Base-by-base conservation (phyloP, 2,888 invertebrate genomes). In the Drosophila falleni region DNA sequence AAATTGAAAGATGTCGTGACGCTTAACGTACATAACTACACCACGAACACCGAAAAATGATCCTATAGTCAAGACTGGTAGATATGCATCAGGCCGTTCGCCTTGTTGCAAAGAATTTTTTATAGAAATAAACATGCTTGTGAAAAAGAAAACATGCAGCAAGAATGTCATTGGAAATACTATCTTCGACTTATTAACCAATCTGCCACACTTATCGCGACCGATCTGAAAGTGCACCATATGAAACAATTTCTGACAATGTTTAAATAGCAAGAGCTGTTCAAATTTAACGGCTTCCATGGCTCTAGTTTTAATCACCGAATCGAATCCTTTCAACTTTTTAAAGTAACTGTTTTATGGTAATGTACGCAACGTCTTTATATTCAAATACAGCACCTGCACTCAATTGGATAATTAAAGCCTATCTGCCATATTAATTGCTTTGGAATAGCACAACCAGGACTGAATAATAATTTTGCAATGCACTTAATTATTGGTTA, bases 261-360 rank as follows among this genome's bases (percentile, higher is more conserved):
- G 39, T 6, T 65, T 50, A 1, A 71, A 56, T 0, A 41, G 6
- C 5, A 82, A 26, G 13, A 84, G 78, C 13, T 81, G 66, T 26
- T 87, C 85, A 19, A 87, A 71, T 15, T 26, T 19, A 13, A 72
- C n/a, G 0, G 55, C 67, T 23, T 75, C 23, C 71, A 56, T 68
- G 9, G 8, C 42, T 31, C 2, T 3, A 33, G 9, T 23, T 41
- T 19, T 55, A 5, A 6, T 16, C 0, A 33, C 13, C 29, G 23
- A 33, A 33, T 23, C 13, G 31, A 39, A 50, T 50, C 41, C 19
- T 33, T 60, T 33, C 23, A 35, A 26, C 5, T 41, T 44, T 6
- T 5, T 16, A 23, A 46, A 16, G 13, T 5, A 8, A 73, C 72
- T 73, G 50, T 26, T 4, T 5, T 4, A 13, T 9, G 6, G 0